Evolutionary conservation across 2,888 invertebrate genomes (phyloP), one percentile per base, ranked within the genome.

Genomic region (Alitta virens): DNA sequence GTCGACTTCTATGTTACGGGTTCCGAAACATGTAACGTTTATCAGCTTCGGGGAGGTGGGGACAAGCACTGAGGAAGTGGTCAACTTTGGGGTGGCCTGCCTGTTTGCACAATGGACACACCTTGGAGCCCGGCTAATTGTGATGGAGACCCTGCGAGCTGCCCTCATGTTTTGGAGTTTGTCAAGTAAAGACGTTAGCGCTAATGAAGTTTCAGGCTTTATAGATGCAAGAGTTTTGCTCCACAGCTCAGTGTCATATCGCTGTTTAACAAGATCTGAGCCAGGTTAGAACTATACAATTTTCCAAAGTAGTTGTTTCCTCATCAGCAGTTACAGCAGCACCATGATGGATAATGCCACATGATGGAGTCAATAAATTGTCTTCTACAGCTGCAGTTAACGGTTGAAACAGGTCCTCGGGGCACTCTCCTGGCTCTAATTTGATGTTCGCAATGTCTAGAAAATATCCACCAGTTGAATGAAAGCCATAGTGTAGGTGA

Each of bases 401-500:
- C 21, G 64, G n/a, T 27, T 71, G 67, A 25, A 46, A 71, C 9
- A 70, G 42, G 40, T 71, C 64, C 26, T 70, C 67, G 0, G 64
- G 67, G n/a, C 67, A 42, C 54, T 71, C 70, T 1, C 58, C 63
- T 2, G 61, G 63, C 27, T 70, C 62, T 3, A 65, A 57, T 2
- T 57, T 25, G 12, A 72, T 63, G 40, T 56, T 52, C 3, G 59
- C 55, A 23, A 69, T 65, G 43, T 69, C 64, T 0, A 70, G 9
- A 24, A 72, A 69, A 24, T 68, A 68, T 1, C 53, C 65, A 2
- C 72, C 70, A 9, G 71, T 68, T 3, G 67, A 64, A 33, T 73
- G 72, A 42, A 72, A 71, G 1, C 71, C 71, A 62, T 62, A 70
- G 49, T 73, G 69, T n/a, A 63, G 40, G 0, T 68, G 57, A 18